Evolutionary conservation across 2,113 vertebrate species (phyloP).

Genomic region (Scomber japonicus): DNA sequence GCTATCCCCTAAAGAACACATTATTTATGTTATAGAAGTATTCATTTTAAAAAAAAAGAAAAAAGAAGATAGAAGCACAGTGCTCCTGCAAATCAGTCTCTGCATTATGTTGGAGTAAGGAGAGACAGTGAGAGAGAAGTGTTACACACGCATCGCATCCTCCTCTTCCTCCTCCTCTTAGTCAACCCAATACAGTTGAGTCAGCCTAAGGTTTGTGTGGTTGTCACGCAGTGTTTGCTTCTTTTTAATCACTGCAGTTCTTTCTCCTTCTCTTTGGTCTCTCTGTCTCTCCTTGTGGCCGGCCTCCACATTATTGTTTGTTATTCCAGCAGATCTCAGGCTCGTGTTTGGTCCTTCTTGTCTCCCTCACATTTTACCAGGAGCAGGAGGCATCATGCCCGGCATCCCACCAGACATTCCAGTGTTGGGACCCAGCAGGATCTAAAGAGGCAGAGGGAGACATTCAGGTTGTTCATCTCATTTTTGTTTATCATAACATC

Average conservation of each 20-base stretch:
- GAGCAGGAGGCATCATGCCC: constrained; percentile 91
- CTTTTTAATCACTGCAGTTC: constrained; percentile 31
- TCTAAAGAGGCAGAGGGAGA: constrained; percentile 81
- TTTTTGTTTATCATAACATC: not conserved
- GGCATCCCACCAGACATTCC: constrained; percentile 96
- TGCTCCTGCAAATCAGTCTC: constrained; percentile 74
- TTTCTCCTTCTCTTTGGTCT: constrained; percentile 53
- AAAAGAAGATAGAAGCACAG: constrained; percentile 48
- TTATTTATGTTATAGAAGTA: constrained; percentile 38
- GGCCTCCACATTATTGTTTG: constrained; percentile 15
- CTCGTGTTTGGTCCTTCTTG: constrained; percentile 17
- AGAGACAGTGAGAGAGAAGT: constrained; percentile 73
- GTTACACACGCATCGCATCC: constrained; percentile 17
- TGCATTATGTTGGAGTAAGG: constrained; percentile 67
- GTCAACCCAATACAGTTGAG: constrained; percentile 33
- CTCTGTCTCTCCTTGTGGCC: constrained; percentile 60
- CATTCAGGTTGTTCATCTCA: not conserved
- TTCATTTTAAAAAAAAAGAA: constrained; percentile 47
- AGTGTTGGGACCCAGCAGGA: constrained; percentile 96
- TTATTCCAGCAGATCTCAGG: constrained; percentile 54
- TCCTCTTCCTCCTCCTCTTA: constrained; percentile 33
- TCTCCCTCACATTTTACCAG: constrained; percentile 91
- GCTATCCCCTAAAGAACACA: constrained; percentile 44
- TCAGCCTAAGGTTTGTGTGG: constrained; percentile 4
- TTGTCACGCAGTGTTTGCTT: constrained; percentile 32